Evolutionary conservation across 2,888 invertebrate genomes (phyloP).

Genomic region (Protonemura montana): DNA sequence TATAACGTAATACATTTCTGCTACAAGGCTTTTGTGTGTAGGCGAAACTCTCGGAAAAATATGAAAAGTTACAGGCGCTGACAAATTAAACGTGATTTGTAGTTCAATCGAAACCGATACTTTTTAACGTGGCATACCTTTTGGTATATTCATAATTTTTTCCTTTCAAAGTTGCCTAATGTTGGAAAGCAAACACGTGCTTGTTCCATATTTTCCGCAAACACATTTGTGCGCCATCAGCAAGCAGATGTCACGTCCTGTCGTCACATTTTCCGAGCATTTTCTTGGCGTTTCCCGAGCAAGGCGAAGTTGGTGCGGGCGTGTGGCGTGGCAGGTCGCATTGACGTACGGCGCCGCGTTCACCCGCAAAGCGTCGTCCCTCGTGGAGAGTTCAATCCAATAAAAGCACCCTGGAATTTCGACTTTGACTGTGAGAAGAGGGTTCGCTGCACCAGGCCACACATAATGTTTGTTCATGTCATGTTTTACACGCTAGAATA

Average conservation of each 20-base stretch:
- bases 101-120: not conserved
- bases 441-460: not conserved
- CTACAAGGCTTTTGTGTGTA: not conserved
- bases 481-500: not conserved
- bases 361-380: not conserved
- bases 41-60: not conserved
- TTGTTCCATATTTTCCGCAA: not conserved
- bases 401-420: not conserved
- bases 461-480: not conserved
- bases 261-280: not conserved
- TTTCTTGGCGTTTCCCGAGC: not conserved
- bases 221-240: slow-evolving; percentile 4
- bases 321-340: not conserved
- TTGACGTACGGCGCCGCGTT: not conserved
- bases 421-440: not conserved
- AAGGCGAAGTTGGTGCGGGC: not conserved
- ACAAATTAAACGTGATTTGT: not conserved
- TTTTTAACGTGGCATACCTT: not conserved
- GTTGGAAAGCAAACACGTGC: not conserved
- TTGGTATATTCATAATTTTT: not conserved
- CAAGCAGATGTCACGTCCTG: not conserved
- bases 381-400: not conserved
- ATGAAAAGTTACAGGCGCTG: not conserved
- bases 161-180: not conserved
- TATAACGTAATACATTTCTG: not conserved